Evolutionary conservation across 2,113 vertebrate species (phyloP).

Genomic region (Stercorarius parasiticus): DNA sequence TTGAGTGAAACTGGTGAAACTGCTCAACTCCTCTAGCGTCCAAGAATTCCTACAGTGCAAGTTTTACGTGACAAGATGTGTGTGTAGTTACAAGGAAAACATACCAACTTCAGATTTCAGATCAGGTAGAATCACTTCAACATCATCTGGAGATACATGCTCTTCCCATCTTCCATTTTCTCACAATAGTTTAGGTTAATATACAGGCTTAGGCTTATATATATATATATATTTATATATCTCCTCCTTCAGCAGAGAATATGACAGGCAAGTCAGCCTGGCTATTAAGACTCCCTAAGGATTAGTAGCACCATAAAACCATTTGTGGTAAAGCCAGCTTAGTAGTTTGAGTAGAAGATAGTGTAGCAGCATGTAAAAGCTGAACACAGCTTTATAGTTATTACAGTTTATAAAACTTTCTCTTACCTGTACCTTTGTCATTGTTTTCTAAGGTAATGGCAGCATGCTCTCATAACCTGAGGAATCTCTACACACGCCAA

Average conservation of each 20-base stretch:
- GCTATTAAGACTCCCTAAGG: neutral
- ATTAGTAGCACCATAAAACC: neutral
- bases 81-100: neutral
- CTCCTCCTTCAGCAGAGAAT: neutral
- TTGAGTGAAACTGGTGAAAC: neutral
- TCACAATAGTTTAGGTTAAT: neutral
- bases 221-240: no score
- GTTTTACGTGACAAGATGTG: neutral
- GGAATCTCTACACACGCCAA: constrained; percentile 80
- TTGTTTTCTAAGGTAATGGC: constrained; percentile 82
- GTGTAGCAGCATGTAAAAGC: neutral
- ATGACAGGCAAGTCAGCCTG: neutral
- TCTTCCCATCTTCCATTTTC: neutral
- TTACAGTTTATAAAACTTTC: neutral
- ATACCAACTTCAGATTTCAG: neutral
- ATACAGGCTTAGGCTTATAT: neutral
- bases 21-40: neutral
- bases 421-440: neutral
- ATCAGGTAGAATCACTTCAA: neutral
- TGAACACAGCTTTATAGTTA: neutral
- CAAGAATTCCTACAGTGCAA: neutral
- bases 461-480: constrained; percentile 84
- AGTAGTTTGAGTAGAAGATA: neutral
- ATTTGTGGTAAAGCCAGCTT: neutral
- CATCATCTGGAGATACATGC: neutral